Base-by-base conservation (phyloP, 2,113 vertebrate genomes). In the Clarias batrachus region DNA sequence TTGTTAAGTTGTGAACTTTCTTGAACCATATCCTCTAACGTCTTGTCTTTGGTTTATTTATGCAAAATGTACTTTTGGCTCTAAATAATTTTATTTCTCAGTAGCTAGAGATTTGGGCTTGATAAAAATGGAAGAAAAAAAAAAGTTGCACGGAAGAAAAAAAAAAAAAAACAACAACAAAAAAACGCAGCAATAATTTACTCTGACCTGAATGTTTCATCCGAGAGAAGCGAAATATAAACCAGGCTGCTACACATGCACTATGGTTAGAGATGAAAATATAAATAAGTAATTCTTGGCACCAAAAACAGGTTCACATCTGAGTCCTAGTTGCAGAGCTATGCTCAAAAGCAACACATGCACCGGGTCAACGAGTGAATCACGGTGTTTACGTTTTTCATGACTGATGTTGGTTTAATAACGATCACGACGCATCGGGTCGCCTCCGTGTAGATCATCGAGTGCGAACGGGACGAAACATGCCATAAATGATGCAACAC, bases 151-250 rank as follows among this genome's bases (percentile, higher is more conserved):
- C 21, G 5, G 23, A 17, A 78, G 16, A 27, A 14, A 21, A 25
- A 52, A 73, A 2, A 60, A 3, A 60, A 41, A 2, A 37, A 37
- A n/a, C 70, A 52, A 21, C 21, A 77, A 82, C 76, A 57, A 27
- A 16, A 21, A 30, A 25, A n/a, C 5, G 21, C 66, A 81, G 83
- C 57, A 88, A 85, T 88, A 65, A 82, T 81, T 88, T 88, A 76
- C 59, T 76, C 66, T 85, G 86, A 71, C 83, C 77, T 82, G 66
- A 85, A 81, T 88, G 83, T 63, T 85, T 88, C 87, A 87, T 66
- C 80, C 83, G 41, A 52, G 65, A 81, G 85, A 59, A 48, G 78
- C 14, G 30, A 76, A 66, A 68, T 83, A 77, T 83, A 78, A 83
- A 77, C 81, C 86, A 87, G 81, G 52, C 74, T 77, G 81, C 54